These are phyloP conservation scores for Bambusicola thoracicus DNA, from an alignment of 2,113 vertebrate species.

Conservation along the genomic window DNA sequence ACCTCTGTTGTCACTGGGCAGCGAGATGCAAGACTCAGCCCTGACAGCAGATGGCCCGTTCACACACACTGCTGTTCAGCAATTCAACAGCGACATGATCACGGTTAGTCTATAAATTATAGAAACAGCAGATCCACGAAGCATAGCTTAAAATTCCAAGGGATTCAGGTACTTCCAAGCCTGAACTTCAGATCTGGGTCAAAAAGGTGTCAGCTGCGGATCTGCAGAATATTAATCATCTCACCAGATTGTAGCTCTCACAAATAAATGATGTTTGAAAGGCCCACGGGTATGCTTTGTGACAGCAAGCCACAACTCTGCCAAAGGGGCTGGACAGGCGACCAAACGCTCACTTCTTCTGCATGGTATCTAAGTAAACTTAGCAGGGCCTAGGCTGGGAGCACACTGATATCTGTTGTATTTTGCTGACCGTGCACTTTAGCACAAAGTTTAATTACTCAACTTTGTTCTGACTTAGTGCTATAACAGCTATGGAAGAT, in stretches of 20 bases:
- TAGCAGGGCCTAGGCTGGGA: not conserved
- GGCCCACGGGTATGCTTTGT: not conserved
- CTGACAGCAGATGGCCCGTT: conserved; percentile 56
- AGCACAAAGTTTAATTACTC: not conserved
- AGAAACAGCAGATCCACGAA: conserved; percentile 34
- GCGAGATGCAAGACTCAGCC: not conserved
- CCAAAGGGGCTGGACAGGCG: not conserved
- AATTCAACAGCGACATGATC: not conserved
- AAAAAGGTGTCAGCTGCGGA: conserved; percentile 50
- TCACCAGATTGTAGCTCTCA: not conserved
- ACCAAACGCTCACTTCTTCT: not conserved
- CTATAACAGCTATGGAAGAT: not conserved
- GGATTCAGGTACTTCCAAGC: conserved; percentile 29
- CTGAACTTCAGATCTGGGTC: conserved; percentile 55
- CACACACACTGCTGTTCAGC: not conserved
- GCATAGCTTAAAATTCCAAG: conserved; percentile 54
- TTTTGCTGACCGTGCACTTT: not conserved
- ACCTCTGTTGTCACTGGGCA: conserved; percentile 15
- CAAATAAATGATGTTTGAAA: not conserved
- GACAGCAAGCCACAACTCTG: not conserved
- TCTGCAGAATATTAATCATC: conserved; percentile 21
- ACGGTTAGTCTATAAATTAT: conserved; percentile 30
- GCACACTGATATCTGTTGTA: not conserved
- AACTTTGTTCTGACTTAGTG: not conserved
- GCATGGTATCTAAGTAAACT: not conserved